Conservation (phyloP, 2,888 invertebrate species). For the Mimachlamys varia region DNA sequence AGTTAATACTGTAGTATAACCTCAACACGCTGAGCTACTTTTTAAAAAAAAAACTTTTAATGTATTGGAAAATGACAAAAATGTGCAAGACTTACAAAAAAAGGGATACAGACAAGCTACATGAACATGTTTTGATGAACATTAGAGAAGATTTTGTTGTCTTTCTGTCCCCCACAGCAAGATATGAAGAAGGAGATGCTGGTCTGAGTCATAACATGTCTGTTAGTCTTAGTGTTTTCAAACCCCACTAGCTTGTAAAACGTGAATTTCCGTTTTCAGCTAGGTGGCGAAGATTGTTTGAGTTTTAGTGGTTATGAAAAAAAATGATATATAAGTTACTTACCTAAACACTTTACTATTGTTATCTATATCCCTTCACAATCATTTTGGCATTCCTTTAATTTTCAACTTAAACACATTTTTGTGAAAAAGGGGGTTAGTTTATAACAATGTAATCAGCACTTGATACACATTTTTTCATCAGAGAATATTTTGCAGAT, state of each 20-base stretch:
- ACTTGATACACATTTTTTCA: background rate
- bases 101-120: background rate
- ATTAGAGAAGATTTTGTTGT: background rate
- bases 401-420: background rate
- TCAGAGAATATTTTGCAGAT: conserved; percentile 16
- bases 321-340: conserved; percentile 12
- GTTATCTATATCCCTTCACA: conserved; percentile 1
- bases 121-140: background rate
- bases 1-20: conserved; percentile 48
- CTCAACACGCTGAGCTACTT: conserved; percentile 28
- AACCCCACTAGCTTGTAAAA: conserved; percentile 23
- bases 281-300: background rate
- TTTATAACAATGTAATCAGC: background rate
- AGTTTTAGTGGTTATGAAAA: conserved; percentile 13
- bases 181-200: background rate
- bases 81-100: background rate
- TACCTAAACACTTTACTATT: conserved; percentile 31
- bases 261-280: background rate
- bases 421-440: conserved; percentile 1
- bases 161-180: background rate
- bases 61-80: conserved; percentile 14
- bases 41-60: conserved; percentile 5
- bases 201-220: conserved; percentile 12
- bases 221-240: background rate
- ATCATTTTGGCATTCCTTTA: conserved; percentile 2